Evolutionary conservation across 2,797 vertebrate genomes (phyloP), one percentile per base, ranked within the genome.

Genomic region (Enteromius afrohamiltoni): DNA sequence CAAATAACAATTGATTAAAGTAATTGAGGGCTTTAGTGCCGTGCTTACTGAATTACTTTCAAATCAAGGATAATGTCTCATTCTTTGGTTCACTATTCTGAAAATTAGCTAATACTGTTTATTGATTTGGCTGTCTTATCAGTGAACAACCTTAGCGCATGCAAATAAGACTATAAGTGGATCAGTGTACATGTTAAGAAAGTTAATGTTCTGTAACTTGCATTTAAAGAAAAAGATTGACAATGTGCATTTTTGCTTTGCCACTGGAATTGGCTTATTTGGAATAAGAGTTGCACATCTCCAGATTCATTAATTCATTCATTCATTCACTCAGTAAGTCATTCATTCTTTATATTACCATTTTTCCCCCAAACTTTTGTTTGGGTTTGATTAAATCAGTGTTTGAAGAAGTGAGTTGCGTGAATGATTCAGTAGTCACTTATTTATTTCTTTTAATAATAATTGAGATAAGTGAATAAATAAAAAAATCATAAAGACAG

Each of bases 121-220:
- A 80, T 80, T 10, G 11, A 58, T 60, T 71, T 80, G 79, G 23
- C 23, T 80, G 60, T 81, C 8, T 29, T 31, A 60, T 4, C 19
- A 62, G 53, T 1, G 3, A 42, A 31, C 29, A 29, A 23, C 53
- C 68, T 71, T 19, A 40, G 5, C 9, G 19, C 21, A 37, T 79
- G 45, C 64, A 79, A 79, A 40, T 67, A 68, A 51, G 31, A 40
- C 13, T 74, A 34, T n/a, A 14, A 29, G 13, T 14, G 37, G 21
- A 14, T 37, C 11, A 10, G 26, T 34, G 29, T 7, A 4, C 13
- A 51, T 47, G 42, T 29, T 68, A 11, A 68, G 4, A 79, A 16
- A 62, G 64, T 67, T 34, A 9, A 19, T 65, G 31, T 19, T 65
- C 29, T 34, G 64, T 34, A 34, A 34, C 31, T 34, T 34, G 31